Base-by-base conservation (phyloP, 2,113 vertebrate genomes). In the Trematocara macrostoma region DNA sequence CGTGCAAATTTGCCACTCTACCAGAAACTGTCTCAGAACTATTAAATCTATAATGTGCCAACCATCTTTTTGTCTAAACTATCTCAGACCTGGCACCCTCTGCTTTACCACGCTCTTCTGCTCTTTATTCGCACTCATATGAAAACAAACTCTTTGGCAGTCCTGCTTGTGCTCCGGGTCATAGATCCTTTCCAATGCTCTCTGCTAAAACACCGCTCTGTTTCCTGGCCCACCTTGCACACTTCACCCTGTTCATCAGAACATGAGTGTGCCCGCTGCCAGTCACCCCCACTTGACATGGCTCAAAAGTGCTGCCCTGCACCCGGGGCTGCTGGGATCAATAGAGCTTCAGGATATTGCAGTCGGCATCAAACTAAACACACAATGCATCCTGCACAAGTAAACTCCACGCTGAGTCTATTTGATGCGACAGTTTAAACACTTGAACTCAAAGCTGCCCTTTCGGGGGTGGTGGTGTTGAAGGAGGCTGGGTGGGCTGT, bases 351-450 rank as follows among this genome's bases (percentile, higher is more conserved):
- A 97, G 97, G 97, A 98, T 98, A 98, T 98, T 97, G 95, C 83
- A 94, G 57, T 6, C 79, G 96, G 97, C 97, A 94, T 91, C 61
- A 96, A 97, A 94, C 96, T 95, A 97, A 97, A 97, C 95, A 96
- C 3, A 42, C 94, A 64, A 85, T 87, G 78, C 71, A 90, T 93
- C 83, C 81, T 79, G 93, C 92, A 87, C 96, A 93, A 95, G 96
- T 97, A 95, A 97, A 96, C 95, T 95, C 95, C 89, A 89, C 11
- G 49, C 61, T 85, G 94, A 95, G 91, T 81, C 86, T 92, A 97
- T 97, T 95, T 94, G 16, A 96, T 91, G 93, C 96, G 97, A 97
- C 97, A 97, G 96, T 92, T 97, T 96, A 97, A 97, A 97, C 95
- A 96, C 95, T 96, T 96, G 93, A 96, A 97, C 97, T 96, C 90